Percentiles rank a stretch among this genome's conserved stretches.
These are phyloP conservation scores for Athripsodes cinereus DNA, from an alignment of 2,888 invertebrate genomes.

Conservation along the genomic window DNA sequence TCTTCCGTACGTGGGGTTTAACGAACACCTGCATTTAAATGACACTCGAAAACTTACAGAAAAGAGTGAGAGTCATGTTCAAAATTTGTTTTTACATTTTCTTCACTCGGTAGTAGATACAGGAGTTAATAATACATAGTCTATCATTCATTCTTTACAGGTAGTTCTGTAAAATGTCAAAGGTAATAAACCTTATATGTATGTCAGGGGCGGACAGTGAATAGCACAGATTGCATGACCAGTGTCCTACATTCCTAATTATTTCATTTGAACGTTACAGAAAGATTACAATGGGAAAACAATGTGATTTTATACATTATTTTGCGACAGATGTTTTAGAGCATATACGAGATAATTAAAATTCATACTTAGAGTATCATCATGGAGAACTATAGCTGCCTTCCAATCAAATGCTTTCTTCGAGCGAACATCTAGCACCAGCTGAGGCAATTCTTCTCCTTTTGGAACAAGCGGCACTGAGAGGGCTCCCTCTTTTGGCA, in stretches of 20 bases:
- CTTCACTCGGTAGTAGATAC: too few relatives aligned
- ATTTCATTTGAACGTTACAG: neutral
- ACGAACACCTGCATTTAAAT: too few relatives aligned
- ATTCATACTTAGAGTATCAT: slow-evolving; percentile 63
- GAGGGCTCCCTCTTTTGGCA: slow-evolving; percentile 61
- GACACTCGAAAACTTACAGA: too few relatives aligned
- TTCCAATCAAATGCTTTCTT: slow-evolving; percentile 64
- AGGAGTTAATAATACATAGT: too few relatives aligned
- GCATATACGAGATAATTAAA: too few relatives aligned
- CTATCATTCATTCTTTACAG: too few relatives aligned
- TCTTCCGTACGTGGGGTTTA: too few relatives aligned
- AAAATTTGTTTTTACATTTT: too few relatives aligned
- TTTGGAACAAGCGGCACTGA: slow-evolving; percentile 60
- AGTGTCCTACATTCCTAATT: neutral
- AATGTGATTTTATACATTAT: too few relatives aligned
- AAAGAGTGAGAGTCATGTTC: too few relatives aligned
- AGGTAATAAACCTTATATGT: neutral
- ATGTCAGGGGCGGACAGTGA: neutral
- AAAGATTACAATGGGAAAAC: too few relatives aligned
- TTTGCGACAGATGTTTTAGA: too few relatives aligned
- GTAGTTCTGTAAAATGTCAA: neutral
- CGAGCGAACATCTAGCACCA: slow-evolving; percentile 68
- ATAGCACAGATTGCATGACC: neutral
- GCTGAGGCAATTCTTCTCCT: slow-evolving; percentile 71
- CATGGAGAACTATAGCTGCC: slow-evolving; percentile 64